Percentiles rank a stretch among this genome's conserved stretches.
Conservation (phyloP, 2,888 invertebrate species). For the Microplitis manilae region DNA sequence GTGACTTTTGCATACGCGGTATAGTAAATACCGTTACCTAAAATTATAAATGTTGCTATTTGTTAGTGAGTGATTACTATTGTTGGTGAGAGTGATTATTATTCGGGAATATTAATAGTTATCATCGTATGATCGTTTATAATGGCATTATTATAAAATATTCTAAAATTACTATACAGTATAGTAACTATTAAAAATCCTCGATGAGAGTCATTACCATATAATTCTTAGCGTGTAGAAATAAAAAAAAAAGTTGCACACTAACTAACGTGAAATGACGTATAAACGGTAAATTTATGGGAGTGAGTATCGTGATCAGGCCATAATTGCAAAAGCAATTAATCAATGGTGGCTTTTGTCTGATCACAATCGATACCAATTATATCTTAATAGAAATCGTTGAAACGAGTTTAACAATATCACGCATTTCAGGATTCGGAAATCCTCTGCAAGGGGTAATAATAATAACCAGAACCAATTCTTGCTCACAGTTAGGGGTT, state of each 20-base stretch:
- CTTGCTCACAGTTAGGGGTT: slow-evolving; percentile 36
- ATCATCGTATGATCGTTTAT: too few species aligned
- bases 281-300: background rate
- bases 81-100: too few species aligned
- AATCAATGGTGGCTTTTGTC: slow-evolving; percentile 1
- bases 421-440: slow-evolving; percentile 3
- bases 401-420: slow-evolving; percentile 8
- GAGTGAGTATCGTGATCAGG: background rate
- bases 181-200: too few species aligned
- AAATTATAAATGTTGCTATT: too few species aligned
- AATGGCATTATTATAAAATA: too few species aligned
- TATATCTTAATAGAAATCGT: slow-evolving; percentile 24
- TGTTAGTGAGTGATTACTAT: too few species aligned
- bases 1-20: too few species aligned
- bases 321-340: background rate
- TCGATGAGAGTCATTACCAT: too few species aligned
- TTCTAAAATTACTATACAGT: too few species aligned
- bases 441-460: background rate
- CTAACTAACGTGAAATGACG: background rate
- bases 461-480: slow-evolving; percentile 10
- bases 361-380: slow-evolving; percentile 27
- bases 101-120: too few species aligned
- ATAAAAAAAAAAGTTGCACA: background rate
- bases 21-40: too few species aligned
- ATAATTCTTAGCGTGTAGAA: background rate